A percentile compares a stretch with the other conserved stretches of the same genome.
Conservation (phyloP, 2,888 invertebrate species). For the Lissocephala sabroskyi region DNA sequence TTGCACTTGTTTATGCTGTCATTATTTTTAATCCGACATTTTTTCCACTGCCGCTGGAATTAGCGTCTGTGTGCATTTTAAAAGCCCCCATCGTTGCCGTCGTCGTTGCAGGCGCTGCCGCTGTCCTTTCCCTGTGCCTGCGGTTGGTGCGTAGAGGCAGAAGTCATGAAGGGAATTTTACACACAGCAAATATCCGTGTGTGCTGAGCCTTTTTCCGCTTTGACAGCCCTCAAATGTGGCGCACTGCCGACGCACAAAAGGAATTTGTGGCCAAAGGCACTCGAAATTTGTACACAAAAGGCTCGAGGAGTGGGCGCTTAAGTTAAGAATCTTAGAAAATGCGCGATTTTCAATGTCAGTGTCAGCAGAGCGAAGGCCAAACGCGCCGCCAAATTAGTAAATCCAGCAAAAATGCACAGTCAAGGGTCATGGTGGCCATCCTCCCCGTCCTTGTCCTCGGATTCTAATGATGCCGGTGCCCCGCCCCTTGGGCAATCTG, state of each 20-base stretch:
- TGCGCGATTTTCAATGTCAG: slow-evolving; percentile 32
- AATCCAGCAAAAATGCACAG: no score
- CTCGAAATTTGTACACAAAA: slow-evolving; percentile 15
- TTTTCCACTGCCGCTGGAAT: slow-evolving; percentile 11
- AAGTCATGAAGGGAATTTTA: slow-evolving; percentile 14
- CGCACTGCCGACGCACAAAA: slow-evolving; percentile 33
- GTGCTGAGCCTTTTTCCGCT: slow-evolving; percentile 4
- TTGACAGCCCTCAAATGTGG: slow-evolving; percentile 8
- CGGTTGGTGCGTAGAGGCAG: background rate
- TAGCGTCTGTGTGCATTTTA: no score
- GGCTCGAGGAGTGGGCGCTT: slow-evolving; percentile 25
- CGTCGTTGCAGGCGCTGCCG: background rate
- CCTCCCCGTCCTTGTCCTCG: no score
- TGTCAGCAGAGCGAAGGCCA: slow-evolving; percentile 38
- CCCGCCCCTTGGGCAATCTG: no score
- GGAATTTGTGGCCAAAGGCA: slow-evolving; percentile 26
- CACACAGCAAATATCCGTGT: slow-evolving; percentile 8
- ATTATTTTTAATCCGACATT: slow-evolving; percentile 46
- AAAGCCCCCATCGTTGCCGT: no score
- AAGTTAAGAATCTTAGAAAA: slow-evolving; percentile 23
- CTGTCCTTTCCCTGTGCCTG: background rate
- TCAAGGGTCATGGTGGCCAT: no score
- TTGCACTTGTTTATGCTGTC: slow-evolving; percentile 47
- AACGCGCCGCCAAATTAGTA: no score
- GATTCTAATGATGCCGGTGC: no score